Evolutionary conservation across 2,113 vertebrate genomes (phyloP).

Genomic region (Thamnaconus septentrionalis): DNA sequence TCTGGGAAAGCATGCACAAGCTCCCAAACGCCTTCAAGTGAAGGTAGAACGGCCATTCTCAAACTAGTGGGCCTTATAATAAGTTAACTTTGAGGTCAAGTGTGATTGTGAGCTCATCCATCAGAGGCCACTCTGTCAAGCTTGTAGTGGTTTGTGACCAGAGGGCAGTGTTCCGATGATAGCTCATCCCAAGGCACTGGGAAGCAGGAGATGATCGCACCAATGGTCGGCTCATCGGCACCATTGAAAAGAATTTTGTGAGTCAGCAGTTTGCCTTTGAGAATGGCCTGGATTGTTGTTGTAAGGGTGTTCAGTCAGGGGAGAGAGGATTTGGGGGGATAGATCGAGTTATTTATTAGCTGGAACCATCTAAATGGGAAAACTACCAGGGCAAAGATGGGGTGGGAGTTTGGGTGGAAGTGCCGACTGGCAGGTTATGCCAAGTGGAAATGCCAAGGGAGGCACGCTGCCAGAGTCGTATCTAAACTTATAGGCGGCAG

Average conservation of each 20-base stretch:
- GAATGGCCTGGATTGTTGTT: conserved; percentile 76
- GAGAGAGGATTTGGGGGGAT: conserved; percentile 76
- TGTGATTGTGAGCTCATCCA: conserved; percentile 1
- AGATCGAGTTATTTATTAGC: conserved; percentile 80
- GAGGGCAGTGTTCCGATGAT: conserved; percentile 29
- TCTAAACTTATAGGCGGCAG: conserved; percentile 46
- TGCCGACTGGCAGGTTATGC: conserved; percentile 73
- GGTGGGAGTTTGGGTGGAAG: conserved; percentile 77
- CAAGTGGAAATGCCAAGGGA: conserved; percentile 68
- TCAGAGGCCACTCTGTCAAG: background rate
- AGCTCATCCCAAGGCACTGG: conserved; percentile 61
- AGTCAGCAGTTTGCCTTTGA: conserved; percentile 78
- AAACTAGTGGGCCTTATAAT: conserved; percentile 9
- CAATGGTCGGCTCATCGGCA: conserved; percentile 61
- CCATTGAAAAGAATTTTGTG: conserved; percentile 73
- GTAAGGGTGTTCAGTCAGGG: conserved; percentile 71
- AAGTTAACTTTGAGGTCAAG: conserved; percentile 18
- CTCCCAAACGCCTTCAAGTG: conserved; percentile 8
- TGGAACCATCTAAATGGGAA: conserved; percentile 74
- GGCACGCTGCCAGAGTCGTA: conserved; percentile 63
- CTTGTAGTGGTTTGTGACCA: conserved; percentile 21
- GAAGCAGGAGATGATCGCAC: conserved; percentile 68
- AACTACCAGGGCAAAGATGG: conserved; percentile 59
- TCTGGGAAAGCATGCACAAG: conserved; percentile 31
- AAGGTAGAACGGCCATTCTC: conserved; percentile 2